Base-by-base conservation (phyloP, 2,888 invertebrate species). In the Drosophila differens region DNA sequence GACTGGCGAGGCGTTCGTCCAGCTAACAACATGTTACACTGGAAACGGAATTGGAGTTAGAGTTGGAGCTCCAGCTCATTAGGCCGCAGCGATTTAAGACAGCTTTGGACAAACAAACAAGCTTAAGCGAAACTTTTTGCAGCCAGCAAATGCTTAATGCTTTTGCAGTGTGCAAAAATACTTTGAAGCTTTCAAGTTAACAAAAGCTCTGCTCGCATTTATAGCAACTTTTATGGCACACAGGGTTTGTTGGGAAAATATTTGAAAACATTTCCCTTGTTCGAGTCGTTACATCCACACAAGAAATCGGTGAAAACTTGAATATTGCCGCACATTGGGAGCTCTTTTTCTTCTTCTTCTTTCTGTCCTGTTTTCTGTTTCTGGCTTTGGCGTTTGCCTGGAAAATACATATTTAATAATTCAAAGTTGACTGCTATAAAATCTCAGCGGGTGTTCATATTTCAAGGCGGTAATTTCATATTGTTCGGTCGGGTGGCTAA, bases 371-470 rank as follows among this genome's bases (percentile, higher is more conserved):
- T 9, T 67, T 62, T 51, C 51, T 49, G 78, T 66, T 79, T 81
- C 84, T 84, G 84, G 70, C 72, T 76, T 64, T 83, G 89, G 70
- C 89, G 73, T 74, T 70, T 35, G 68, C 64, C 66, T 63, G 57
- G 54, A 63, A 85, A 85, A 83, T 88, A 90, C 89, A 81, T 90
- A 86, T 86, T 86, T 85, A 86, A 90, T 86, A 86, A 86, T 90
- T 86, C 90, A 86, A 90, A 86, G 74, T 88, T 90, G 81, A 88
- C 83, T 85, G 85, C 85, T 81, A 85, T 85, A 85, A 86, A 86
- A 86, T 88, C 85, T 88, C 90, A 85, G 85, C 89, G 85, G 85
- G 85, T 73, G 85, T 76, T 64, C 89, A 67, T 81, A 85, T 81
- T 86, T 86, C 76, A 79, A 76, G 70, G 70, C 85, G 81, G 83